Evolutionary conservation across 2,888 invertebrate genomes (phyloP).

Genomic region (Adelognathus sp.): DNA sequence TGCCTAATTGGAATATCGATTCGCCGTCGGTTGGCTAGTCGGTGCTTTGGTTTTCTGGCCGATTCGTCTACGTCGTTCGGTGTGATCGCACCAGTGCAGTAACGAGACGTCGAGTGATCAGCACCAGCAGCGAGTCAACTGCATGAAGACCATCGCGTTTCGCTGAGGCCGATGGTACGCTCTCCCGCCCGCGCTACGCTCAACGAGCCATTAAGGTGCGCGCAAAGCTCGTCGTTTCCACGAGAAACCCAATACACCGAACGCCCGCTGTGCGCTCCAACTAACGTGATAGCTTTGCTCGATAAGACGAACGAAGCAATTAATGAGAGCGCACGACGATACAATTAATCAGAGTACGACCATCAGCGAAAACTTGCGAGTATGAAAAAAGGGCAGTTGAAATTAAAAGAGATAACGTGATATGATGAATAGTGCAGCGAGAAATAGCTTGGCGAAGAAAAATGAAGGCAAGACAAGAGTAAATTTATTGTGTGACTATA

Average conservation of each 20-base stretch:
- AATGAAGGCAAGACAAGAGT: neutral
- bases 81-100: slow-evolving; percentile 20
- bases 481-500: slow-evolving; percentile 17
- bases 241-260: slow-evolving; percentile 15
- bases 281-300: neutral
- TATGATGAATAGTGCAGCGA: slow-evolving; percentile 4
- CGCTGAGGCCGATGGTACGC: neutral
- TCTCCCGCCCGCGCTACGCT: neutral
- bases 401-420: slow-evolving; percentile 8
- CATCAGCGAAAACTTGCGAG: neutral
- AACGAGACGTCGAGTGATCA: slow-evolving; percentile 50
- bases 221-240: neutral
- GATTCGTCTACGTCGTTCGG: slow-evolving; percentile 41
- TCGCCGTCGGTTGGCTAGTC: slow-evolving; percentile 1
- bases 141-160: slow-evolving; percentile 54
- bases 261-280: neutral
- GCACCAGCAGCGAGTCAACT: slow-evolving; percentile 10
- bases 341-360: slow-evolving; percentile 46
- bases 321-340: slow-evolving; percentile 44
- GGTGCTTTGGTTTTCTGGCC: slow-evolving; percentile 42
- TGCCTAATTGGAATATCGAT: slow-evolving; percentile 54
- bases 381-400: neutral
- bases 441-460: neutral
- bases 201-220: slow-evolving; percentile 29
- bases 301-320: slow-evolving; percentile 50